phyloP scores from a whole-genome alignment of 2,797 vertebrate genomes.

The Rallus crepitans region DNA sequence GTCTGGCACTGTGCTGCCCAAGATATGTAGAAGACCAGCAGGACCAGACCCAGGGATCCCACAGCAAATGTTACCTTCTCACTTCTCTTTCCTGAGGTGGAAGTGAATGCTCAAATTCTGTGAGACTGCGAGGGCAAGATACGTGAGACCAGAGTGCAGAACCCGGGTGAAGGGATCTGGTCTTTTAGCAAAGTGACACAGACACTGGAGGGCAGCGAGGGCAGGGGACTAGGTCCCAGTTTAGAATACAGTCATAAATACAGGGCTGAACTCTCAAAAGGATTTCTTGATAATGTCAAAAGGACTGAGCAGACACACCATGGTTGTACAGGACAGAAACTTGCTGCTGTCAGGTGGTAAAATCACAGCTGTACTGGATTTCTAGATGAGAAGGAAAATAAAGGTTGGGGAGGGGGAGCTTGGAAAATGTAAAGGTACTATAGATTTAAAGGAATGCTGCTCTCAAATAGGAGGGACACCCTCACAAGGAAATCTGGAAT shows the following conservation, averaged over 20 bases:
- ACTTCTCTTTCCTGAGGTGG: neutral
- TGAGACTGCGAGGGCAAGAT: neutral
- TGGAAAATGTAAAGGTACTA: neutral
- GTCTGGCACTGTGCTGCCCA: neutral
- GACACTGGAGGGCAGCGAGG: neutral
- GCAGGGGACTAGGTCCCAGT: neutral
- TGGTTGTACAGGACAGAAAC: neutral
- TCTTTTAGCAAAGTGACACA: neutral
- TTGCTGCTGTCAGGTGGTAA: neutral
- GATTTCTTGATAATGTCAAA: neutral
- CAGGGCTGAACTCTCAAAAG: neutral
- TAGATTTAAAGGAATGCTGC: neutral
- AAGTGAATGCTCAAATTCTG: neutral
- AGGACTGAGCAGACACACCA: rapidly evolving
- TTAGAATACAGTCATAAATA: neutral
- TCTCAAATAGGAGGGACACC: neutral
- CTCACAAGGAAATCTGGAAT: neutral
- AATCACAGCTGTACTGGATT: neutral
- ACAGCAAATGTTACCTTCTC: neutral
- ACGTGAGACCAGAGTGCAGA: neutral
- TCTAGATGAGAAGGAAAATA: neutral
- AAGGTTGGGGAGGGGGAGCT: rapidly evolving
- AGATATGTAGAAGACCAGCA: neutral
- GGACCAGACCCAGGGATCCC: neutral
- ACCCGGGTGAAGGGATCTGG: neutral